Base-by-base conservation (phyloP, 2,113 vertebrate genomes). In the human (Homo sapiens) region DNA sequence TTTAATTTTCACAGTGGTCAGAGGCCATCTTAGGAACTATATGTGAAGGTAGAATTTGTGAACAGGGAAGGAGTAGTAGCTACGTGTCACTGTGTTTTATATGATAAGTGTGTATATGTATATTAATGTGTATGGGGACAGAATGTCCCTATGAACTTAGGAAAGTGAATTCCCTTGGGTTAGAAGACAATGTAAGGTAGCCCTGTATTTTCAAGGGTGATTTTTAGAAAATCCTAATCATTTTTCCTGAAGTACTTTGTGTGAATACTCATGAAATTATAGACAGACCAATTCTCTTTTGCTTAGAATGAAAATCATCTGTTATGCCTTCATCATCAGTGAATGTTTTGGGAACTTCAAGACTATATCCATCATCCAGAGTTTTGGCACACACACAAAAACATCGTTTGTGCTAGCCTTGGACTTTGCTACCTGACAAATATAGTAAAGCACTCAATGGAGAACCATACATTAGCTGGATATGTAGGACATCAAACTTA, bases 281-380 rank as follows among this genome's bases (percentile, higher is more conserved):
- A 93, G 23, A 66, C 48, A 95, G 48, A 93, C 27, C 5, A 83
- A 59, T 95, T 68, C n/a, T 93, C 11, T 94, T 96, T 96, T 87
- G 35, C 43, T 87, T 89, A 55, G n/a, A 57, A 96, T 84, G 45
- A 66, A 94, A 96, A 86, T 79, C 86, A 50, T 87, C 59, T 93
- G 35, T 76, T 95, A 64, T 64, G 4, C 43, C 55, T 80, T 85
- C 55, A 89, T 72, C 78, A 79, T 59, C 30, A 94, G 6, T 55
- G 90, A 94, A 45, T 89, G 45, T 91, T 75, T 95, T 83, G 30
- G 38, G 32, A 84, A 92, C 61, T n/a, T 75, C 35, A 89, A 59
- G 38, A 83, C 40, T 75, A 64, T 45, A 43, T 70, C 72, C 52
- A 90, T 43, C 72, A 38, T 88, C 22, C 50, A 10, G 83, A 20